These are phyloP conservation scores for Lepidostoma basale DNA, from an alignment of 1,140 invertebrate species.

Conservation along the genomic window DNA sequence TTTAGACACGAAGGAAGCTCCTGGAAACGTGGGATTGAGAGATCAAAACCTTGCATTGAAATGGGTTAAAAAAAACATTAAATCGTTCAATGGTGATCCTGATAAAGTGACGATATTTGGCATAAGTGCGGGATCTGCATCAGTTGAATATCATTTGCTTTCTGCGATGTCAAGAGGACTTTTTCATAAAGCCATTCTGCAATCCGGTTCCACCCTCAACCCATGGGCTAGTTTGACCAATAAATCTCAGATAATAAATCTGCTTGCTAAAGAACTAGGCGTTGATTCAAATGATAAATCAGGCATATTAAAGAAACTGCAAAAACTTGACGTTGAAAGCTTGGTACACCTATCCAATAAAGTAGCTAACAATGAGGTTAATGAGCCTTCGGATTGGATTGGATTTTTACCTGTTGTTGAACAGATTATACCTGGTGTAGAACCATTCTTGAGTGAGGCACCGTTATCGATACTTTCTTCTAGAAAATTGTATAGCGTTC, in stretches of 20 bases:
- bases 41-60: constrained; percentile 45
- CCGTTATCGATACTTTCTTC: constrained; percentile 49
- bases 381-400: constrained; percentile 52
- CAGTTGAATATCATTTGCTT: constrained; percentile 33
- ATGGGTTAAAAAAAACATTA: constrained; percentile 62
- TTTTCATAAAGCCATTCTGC: constrained; percentile 35
- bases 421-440: constrained; percentile 50
- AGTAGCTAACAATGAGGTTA: constrained; percentile 44
- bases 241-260: background rate
- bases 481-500: constrained; percentile 53
- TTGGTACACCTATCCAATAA: constrained; percentile 49
- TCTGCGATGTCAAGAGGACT: constrained; percentile 26
- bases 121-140: constrained; percentile 40
- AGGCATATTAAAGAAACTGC: constrained; percentile 50
- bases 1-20: constrained; percentile 54
- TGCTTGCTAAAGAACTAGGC: background rate
- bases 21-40: constrained; percentile 44
- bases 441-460: constrained; percentile 52
- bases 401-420: constrained; percentile 56
- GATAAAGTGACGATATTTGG: constrained; percentile 54
- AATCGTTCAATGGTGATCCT: constrained; percentile 56
- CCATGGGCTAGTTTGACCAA: constrained; percentile 46
- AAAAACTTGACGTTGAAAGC: constrained; percentile 49
- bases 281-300: constrained; percentile 36
- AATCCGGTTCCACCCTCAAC: constrained; percentile 32